Evolutionary conservation across 2,113 vertebrate genomes (phyloP).

Genomic region (Neopipo cinnamomea): DNA sequence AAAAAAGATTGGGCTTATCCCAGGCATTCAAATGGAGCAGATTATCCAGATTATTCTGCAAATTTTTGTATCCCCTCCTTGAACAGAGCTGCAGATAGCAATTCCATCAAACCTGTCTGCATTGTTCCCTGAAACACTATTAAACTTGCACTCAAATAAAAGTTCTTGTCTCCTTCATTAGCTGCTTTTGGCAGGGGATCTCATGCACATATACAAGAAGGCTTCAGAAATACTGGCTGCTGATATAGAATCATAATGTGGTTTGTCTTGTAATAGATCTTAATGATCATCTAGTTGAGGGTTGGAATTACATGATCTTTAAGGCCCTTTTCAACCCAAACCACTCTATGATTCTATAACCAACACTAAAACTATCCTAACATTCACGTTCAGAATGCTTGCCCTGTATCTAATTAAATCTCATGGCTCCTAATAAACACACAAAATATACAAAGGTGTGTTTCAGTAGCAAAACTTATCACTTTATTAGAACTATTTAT

Average conservation of each 20-base stretch:
- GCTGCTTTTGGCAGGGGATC: not conserved
- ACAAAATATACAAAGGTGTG: not conserved
- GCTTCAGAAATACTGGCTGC: not conserved
- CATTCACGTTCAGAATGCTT: not conserved
- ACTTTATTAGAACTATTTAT: not conserved
- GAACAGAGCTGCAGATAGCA: not conserved
- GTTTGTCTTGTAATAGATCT: not conserved
- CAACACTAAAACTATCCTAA: not conserved
- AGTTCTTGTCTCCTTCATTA: not conserved
- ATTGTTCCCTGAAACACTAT: not conserved
- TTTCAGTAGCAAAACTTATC: not conserved
- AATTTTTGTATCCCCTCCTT: not conserved
- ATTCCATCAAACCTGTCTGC: not conserved
- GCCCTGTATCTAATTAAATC: constrained; percentile 34
- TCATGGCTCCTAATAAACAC: not conserved
- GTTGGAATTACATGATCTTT: not conserved
- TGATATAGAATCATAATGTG: not conserved
- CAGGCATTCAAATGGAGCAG: not conserved
- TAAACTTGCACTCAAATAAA: not conserved
- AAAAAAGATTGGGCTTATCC: not conserved
- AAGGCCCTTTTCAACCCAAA: not conserved
- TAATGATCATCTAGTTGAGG: not conserved
- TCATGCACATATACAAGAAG: not conserved
- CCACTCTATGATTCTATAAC: not conserved
- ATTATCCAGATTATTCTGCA: not conserved